Base-by-base conservation (phyloP, 2,113 vertebrate species). In the Microcebus tavaratra region DNA sequence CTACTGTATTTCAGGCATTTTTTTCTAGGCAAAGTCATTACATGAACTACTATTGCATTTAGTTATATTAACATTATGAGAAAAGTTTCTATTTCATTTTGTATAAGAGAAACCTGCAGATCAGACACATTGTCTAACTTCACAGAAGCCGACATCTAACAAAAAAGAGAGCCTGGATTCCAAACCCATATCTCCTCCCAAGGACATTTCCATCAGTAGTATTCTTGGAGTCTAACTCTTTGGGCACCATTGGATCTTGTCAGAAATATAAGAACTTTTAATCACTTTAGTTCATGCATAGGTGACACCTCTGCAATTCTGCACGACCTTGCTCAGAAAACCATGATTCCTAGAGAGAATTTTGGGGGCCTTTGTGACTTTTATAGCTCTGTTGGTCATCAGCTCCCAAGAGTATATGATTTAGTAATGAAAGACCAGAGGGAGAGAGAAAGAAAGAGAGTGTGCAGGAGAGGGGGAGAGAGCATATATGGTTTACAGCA, bases 151-250 rank as follows among this genome's bases (percentile, higher is more conserved):
- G 9, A 13, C 20, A 0, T 36, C 25, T n/a, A 34, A 57, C 39
- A 36, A 76, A 36, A 53, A 34, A 59, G 42, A 42, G 57, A 94
- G 6, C 10, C 18, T 10, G 1, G 42, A 53, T 68, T 57, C 50
- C 31, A 39, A 48, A 45, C 57, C n/a, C 5, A 0, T 8, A 5
- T 39, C 31, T 63, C 42, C 63, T 57, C 3, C 42, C 21, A 50
- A 45, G 42, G 20, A 21, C 11, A 0, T 50, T 42, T 10, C 23
- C 68, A 3, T 59, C 31, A 1, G 0, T 10, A 1, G 0, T 3
- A 18, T 67, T 29, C 59, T 18, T n/a, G 13, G 11, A 48, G 20
- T 18, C 42, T 39, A 2, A 31, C 17, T 23, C 27, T 31, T 36
- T 57, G 45, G 53, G 17, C 27, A n/a, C 20, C n/a, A 39, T 1